These are phyloP conservation scores for Caenorhabditis remanei DNA, from an alignment of 1,140 invertebrate species.

Conservation along the genomic window DNA sequence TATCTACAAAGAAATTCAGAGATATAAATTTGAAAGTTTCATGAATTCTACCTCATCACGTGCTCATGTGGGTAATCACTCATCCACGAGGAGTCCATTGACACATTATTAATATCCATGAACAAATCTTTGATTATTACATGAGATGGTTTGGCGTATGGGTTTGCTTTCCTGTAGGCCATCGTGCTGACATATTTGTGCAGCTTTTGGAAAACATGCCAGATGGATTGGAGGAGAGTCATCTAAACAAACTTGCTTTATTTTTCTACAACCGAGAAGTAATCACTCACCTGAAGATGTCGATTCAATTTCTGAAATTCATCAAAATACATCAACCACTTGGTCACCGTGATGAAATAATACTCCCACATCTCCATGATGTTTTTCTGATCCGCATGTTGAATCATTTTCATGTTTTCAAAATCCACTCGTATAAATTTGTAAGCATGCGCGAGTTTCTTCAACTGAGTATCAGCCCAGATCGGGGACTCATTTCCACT, in stretches of 20 bases:
- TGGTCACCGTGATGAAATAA: background rate
- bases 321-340: conserved; percentile 10
- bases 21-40: background rate
- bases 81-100: background rate
- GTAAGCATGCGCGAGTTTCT: background rate
- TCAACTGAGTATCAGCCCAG: background rate
- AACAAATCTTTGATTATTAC: background rate
- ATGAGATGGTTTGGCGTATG: background rate
- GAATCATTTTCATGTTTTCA: background rate
- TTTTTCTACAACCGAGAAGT: background rate
- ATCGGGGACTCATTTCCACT: background rate
- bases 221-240: background rate
- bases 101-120: background rate
- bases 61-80: background rate
- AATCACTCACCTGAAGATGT: background rate
- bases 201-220: background rate
- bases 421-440: background rate
- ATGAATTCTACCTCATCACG: background rate
- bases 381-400: background rate
- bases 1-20: background rate
- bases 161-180: background rate
- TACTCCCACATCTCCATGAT: background rate
- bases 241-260: background rate
- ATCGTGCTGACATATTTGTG: background rate
- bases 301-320: background rate